Percentiles rank a stretch among this genome's conserved stretches.
phyloP scores from a whole-genome alignment of 1,140 invertebrate species.

The Ephestia elutella region DNA sequence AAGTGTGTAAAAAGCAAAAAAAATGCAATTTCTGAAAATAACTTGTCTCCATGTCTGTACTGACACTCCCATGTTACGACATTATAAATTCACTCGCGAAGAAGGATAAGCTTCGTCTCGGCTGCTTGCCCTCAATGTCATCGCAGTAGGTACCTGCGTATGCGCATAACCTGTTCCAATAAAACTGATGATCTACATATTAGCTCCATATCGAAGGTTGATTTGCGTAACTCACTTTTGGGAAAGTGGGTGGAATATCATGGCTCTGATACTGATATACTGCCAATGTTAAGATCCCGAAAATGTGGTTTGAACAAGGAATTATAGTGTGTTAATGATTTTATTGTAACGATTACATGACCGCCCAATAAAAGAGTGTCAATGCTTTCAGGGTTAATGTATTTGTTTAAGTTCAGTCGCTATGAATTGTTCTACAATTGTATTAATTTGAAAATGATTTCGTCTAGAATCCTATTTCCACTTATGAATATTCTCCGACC shows the following conservation, averaged over 20 bases:
- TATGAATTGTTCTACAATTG: too few species aligned
- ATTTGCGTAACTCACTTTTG: not conserved
- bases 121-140: not conserved
- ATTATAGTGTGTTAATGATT: not conserved
- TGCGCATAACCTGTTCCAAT: not conserved
- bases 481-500: too few species aligned
- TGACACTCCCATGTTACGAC: not conserved
- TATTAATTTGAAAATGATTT: too few species aligned
- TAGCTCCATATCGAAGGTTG: not conserved
- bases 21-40: not conserved
- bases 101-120: not conserved
- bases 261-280: not conserved
- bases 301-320: not conserved
- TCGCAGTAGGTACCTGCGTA: not conserved
- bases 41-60: not conserved
- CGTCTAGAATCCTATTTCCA: too few species aligned
- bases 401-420: too few species aligned
- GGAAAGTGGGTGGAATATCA: not conserved
- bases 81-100: not conserved
- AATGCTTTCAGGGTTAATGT: too few species aligned
- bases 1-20: too few species aligned
- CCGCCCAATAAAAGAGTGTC: too few species aligned
- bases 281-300: not conserved
- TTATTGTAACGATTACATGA: too few species aligned
- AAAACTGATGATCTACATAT: slow-evolving; percentile 4